phyloP scores from a whole-genome alignment of 2,888 invertebrate species.

The Adineta ricciae region DNA sequence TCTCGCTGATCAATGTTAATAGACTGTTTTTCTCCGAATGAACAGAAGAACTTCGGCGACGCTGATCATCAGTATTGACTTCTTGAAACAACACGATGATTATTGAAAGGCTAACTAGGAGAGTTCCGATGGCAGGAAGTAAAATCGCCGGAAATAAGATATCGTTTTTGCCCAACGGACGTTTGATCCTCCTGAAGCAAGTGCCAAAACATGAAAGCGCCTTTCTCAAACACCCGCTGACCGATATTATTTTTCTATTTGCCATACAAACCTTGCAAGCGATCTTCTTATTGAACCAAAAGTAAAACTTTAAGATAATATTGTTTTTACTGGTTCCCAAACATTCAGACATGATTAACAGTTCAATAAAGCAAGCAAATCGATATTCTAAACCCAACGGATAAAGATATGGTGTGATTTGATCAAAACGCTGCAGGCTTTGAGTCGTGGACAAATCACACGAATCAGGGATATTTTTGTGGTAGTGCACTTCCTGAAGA shows the following conservation, averaged over 20 bases:
- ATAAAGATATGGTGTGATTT: neutral
- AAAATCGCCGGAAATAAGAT: neutral
- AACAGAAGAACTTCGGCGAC: neutral
- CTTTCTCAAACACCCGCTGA: neutral
- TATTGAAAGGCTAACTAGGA: neutral
- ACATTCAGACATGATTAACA: neutral
- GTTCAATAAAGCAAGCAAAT: neutral
- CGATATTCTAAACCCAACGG: neutral
- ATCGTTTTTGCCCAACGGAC: neutral
- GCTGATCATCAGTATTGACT: neutral
- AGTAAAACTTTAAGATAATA: neutral
- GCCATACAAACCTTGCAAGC: neutral
- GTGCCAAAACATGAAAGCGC: neutral
- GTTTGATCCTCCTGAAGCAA: neutral
- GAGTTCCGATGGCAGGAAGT: neutral
- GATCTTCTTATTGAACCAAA: neutral
- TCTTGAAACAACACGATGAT: neutral
- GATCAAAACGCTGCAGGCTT: neutral
- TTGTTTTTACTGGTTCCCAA: neutral
- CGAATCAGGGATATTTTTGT: neutral
- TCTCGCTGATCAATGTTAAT: neutral
- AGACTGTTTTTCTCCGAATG: neutral
- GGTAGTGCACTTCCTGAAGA: neutral
- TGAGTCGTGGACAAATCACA: neutral
- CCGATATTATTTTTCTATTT: neutral